These are phyloP conservation scores for Perizoma affinitatum DNA, from an alignment of 2,888 invertebrate species.

Conservation along the genomic window DNA sequence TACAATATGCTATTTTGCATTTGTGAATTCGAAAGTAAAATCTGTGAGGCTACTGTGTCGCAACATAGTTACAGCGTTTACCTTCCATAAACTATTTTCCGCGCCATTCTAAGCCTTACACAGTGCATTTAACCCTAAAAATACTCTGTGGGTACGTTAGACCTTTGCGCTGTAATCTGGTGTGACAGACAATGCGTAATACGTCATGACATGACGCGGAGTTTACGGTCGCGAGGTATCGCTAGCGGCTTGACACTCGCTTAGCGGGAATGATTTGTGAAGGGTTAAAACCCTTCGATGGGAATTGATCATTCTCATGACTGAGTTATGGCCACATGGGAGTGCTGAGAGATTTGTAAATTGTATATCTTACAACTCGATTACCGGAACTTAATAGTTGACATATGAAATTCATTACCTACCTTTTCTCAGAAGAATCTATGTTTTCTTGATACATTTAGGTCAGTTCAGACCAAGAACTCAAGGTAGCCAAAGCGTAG, in stretches of 20 bases:
- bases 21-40: constrained; percentile 77
- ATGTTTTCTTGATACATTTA: too few species aligned
- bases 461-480: too few species aligned
- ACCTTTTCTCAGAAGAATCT: too few species aligned
- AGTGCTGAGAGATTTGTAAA: constrained; percentile 25
- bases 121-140: constrained; percentile 37
- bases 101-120: constrained; percentile 42
- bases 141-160: constrained; percentile 29
- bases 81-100: constrained; percentile 8
- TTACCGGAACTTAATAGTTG: not conserved
- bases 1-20: constrained; percentile 79
- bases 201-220: constrained; percentile 66
- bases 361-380: constrained; percentile 6
- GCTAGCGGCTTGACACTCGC: constrained; percentile 73
- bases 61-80: constrained; percentile 64
- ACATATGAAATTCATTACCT: constrained; percentile 12
- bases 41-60: constrained; percentile 75
- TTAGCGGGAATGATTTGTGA: constrained; percentile 75
- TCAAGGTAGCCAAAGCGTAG: too few species aligned
- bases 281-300: constrained; percentile 58
- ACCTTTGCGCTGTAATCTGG: constrained; percentile 46
- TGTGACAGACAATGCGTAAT: constrained; percentile 70
- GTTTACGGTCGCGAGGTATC: constrained; percentile 76
- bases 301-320: constrained; percentile 46
- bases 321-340: constrained; percentile 34